Base-by-base conservation (phyloP, 2,113 vertebrate genomes). In the Ahaetulla prasina region DNA sequence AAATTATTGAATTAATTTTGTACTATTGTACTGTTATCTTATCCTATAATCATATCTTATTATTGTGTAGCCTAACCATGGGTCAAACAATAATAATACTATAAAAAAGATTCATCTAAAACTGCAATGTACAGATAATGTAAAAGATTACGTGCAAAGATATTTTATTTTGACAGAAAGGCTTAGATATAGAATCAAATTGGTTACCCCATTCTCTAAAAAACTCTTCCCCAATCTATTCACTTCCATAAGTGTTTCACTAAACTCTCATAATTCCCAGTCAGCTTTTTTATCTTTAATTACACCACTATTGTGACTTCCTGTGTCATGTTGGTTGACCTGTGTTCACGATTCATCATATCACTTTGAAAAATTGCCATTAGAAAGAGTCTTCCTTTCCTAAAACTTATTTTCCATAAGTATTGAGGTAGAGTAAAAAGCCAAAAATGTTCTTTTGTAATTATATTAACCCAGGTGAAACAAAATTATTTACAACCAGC, bases 131-230 rank as follows among this genome's bases (percentile, higher is more conserved):
- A 16, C 53, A 85, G 85, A 87, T 94, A 91, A 90, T 3, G 0
- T 94, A 95, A 96, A 80, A 95, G 43, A 57, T 95, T 87, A 91
- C 8, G 1, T 93, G 22, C 90, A 95, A 94, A 93, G 91, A 95
- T 87, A 52, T 86, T 92, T 94, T 68, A 39, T 25, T 86, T 94
- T 90, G 92, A 47, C 23, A 50, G 85, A 49, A 30, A 12, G 85
- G 85, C 12, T 43, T 80, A 20, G 20, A 20, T 22, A 35, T 80
- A 80, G 18, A 43, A 80, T 80, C 74, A 80, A 18, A 43, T 43
- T 80, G 74, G 18, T 74, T 74, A 80, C 35, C 35, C 8, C 74
- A 43, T 39, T 80, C 18, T 80, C 35, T 43, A 80, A 43, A 80
- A 18, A 8, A 80, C 18, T 80, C 74, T 43, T 80, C 35, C 18